These are phyloP conservation scores for Phoxinus dragarum DNA, from an alignment of 2,797 vertebrate species.

Conservation along the genomic window DNA sequence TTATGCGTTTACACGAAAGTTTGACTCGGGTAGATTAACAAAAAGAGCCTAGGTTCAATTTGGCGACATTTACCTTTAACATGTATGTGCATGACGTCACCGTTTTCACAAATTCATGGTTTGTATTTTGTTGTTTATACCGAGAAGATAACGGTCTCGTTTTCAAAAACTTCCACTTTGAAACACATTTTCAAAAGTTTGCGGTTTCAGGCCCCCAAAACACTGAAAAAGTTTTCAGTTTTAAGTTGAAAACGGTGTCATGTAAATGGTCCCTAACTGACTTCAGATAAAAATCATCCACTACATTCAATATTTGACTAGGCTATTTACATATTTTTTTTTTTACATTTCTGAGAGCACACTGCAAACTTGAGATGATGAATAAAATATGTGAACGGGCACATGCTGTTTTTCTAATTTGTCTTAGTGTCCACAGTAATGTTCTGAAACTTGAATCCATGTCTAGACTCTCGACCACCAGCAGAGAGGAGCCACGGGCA, in stretches of 20 bases:
- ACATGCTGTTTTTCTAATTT: slow-evolving; percentile 33
- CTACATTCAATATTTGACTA: slow-evolving; percentile 1
- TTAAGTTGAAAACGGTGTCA: neutral
- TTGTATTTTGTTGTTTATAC: neutral
- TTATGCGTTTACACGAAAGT: no score
- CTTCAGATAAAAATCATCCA: neutral
- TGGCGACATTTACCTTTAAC: no score
- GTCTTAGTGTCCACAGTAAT: neutral
- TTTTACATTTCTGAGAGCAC: neutral
- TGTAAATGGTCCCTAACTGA: no score
- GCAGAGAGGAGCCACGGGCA: slow-evolving; percentile 5
- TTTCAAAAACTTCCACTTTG: neutral
- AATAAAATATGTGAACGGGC: slow-evolving; percentile 23
- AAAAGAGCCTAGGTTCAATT: no score
- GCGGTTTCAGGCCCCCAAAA: neutral
- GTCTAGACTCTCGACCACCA: neutral
- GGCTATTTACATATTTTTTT: neutral
- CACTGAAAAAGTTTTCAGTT: neutral
- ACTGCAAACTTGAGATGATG: slow-evolving; percentile 4
- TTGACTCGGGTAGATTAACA: no score
- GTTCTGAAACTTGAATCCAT: neutral
- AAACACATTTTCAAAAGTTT: neutral
- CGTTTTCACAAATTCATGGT: neutral
- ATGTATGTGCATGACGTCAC: neutral
- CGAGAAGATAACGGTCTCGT: fast-evolving